Evolutionary conservation across 1,140 invertebrate genomes (phyloP), one percentile per base, ranked within the genome.

Genomic region (Drosophila tsacasi): DNA sequence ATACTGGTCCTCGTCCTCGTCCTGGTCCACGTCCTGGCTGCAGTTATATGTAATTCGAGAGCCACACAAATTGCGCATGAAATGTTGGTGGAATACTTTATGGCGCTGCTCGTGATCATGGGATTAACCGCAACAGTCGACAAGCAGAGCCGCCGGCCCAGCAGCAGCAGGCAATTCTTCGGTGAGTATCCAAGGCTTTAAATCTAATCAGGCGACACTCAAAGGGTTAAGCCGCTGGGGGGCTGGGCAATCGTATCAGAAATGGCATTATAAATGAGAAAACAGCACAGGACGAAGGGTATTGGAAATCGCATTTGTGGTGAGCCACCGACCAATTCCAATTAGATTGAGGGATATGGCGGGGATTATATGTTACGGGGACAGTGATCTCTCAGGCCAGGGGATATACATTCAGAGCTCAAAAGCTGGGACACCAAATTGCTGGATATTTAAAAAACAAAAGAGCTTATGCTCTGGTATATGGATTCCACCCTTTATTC

Each of bases 41-140:
- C 81, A 90, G 85, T 90, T 85, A 90, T 90, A 71, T 55, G 67
- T 71, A 79, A 90, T 85, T 90, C 61, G 78, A 90, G 71, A 73
- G 85, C 86, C 61, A 84, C 76, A 91, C 84, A 91, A 92, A 90
- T 91, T 89, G 91, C 86, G 84, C 86, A 92, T 92, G 91, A 92
- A 91, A 92, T 92, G 91, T 92, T 92, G 91, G 86, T 92, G 91
- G 91, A 92, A 92, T 83, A 92, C 87, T 76, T 92, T 83, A 83
- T 83, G 91, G 91, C 89, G 79, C 81, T 90, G 91, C 84, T 92
- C 75, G 85, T 92, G 91, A 84, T 92, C 87, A 92, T 92, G 81
- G 91, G 91, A 92, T 91, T 92, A 92, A 92, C 83, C 81, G 86
- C 91, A 82, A 91, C 79, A 64, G 76, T 92, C 75, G 91, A 92